phyloP scores from a whole-genome alignment of 2,888 invertebrate species.

The Calephelis perditalis region DNA sequence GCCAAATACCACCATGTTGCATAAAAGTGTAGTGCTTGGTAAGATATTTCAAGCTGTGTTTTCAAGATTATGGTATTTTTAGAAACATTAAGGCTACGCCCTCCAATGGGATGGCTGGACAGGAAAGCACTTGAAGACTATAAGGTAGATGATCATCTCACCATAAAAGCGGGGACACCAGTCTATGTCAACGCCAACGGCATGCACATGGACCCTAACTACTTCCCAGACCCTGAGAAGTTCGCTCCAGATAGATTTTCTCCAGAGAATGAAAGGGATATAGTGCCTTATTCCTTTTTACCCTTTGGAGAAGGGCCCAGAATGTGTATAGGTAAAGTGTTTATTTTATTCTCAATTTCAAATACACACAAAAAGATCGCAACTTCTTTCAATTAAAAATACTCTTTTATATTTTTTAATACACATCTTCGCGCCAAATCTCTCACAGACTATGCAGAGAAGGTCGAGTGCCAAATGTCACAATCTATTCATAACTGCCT shows the following conservation, averaged over 20 bases:
- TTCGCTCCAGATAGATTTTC: slow-evolving; percentile 76
- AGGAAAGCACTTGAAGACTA: slow-evolving; percentile 39
- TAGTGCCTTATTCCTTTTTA: slow-evolving; percentile 43
- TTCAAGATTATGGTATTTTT: slow-evolving; percentile 15
- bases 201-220: slow-evolving; percentile 56
- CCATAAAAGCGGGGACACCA: slow-evolving; percentile 42
- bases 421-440: too few relatives aligned
- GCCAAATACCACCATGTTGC: too few relatives aligned
- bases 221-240: slow-evolving; percentile 67
- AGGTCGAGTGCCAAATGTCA: too few relatives aligned
- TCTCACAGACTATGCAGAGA: too few relatives aligned
- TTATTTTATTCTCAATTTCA: neutral
- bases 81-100: slow-evolving; percentile 46
- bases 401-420: too few relatives aligned
- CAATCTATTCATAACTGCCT: too few relatives aligned
- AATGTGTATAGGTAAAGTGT: slow-evolving; percentile 19
- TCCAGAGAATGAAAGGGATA: slow-evolving; percentile 65
- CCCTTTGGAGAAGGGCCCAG: slow-evolving; percentile 73
- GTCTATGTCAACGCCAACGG: slow-evolving; percentile 39
- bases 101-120: slow-evolving; percentile 48
- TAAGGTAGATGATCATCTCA: slow-evolving; percentile 41
- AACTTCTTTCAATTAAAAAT: too few relatives aligned
- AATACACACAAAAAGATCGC: neutral
- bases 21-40: too few relatives aligned
- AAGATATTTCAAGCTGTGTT: too few relatives aligned